These are phyloP conservation scores for Pagrus major DNA, from an alignment of 2,113 vertebrate genomes.

Conservation along the genomic window DNA sequence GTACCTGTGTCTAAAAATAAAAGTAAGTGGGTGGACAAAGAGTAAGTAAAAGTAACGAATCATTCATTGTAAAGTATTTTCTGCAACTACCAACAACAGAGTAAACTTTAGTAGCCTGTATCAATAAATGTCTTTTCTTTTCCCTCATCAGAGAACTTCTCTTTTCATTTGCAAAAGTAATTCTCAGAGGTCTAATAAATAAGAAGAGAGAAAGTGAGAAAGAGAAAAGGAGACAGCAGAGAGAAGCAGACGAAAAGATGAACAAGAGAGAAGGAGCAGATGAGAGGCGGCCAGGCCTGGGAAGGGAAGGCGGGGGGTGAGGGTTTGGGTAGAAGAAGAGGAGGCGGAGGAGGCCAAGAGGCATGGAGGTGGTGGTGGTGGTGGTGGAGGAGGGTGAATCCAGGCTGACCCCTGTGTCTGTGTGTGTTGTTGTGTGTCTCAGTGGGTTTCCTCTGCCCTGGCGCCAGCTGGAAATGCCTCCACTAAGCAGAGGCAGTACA, in stretches of 20 bases:
- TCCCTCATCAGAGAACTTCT: too few species aligned
- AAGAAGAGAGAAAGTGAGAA: conserved; percentile 14
- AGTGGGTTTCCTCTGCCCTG: conserved; percentile 85
- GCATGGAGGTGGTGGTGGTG: conserved; percentile 58
- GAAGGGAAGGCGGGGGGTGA: conserved; percentile 58
- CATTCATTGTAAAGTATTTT: too few species aligned
- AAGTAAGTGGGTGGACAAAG: too few species aligned
- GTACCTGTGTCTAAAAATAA: too few species aligned
- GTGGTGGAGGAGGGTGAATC: conserved; percentile 66
- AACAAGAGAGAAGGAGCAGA: conserved; percentile 67
- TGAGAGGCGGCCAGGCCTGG: conserved; percentile 65
- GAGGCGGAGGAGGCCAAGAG: conserved; percentile 56
- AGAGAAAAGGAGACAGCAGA: conserved; percentile 28
- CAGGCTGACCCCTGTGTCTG: conserved; percentile 81
- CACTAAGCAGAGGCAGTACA: conserved; percentile 79
- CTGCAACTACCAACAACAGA: too few species aligned
- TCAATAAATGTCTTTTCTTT: too few species aligned
- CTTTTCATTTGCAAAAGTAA: neutral
- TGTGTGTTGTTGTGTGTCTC: conserved; percentile 85
- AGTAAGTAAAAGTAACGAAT: too few species aligned
- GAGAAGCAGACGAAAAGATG: conserved; percentile 46
- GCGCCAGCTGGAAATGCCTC: conserved; percentile 87
- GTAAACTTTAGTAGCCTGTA: too few species aligned
- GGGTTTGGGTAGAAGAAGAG: conserved; percentile 60
- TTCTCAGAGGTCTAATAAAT: conserved; percentile 5